Conservation (phyloP, 2,113 vertebrate genomes). For the Mohoua ochrocephala region DNA sequence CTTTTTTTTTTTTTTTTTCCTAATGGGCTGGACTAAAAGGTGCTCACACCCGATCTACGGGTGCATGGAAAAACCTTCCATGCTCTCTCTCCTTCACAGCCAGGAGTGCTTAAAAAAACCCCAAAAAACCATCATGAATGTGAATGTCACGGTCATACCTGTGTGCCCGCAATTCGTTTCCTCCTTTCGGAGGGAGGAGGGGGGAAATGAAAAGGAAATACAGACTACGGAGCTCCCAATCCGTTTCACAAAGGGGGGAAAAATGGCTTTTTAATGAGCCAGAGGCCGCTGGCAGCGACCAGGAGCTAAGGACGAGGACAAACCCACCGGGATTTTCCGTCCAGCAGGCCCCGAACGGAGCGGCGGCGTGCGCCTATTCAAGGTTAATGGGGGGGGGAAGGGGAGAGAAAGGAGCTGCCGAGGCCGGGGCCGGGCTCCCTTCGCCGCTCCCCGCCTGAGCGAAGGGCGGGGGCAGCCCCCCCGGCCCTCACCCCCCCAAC, state of each 20-base stretch:
- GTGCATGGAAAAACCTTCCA: not conserved
- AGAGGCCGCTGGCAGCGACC: not conserved
- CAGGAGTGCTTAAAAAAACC: not conserved
- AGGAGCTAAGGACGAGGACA: not conserved
- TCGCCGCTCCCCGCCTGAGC: not conserved
- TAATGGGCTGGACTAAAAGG: not conserved
- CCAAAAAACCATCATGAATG: not conserved
- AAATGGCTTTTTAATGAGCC: not conserved
- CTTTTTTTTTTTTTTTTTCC: not conserved
- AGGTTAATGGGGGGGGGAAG: conserved; percentile 58
- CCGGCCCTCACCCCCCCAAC: not conserved
- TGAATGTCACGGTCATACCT: conserved; percentile 17
- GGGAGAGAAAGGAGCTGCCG: conserved; percentile 24
- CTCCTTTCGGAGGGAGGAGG: not conserved
- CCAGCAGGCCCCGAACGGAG: conserved; percentile 27
- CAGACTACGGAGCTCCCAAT: not conserved
- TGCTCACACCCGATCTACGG: conserved; percentile 3
- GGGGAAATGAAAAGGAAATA: not conserved
- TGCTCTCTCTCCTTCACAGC: not conserved
- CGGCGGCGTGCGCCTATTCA: conserved; percentile 53
- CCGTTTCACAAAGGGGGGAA: not conserved
- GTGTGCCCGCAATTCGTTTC: not conserved
- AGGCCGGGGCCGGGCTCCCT: not conserved
- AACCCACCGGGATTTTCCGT: not conserved
- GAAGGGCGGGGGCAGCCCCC: not conserved